Percentiles rank a stretch among this genome's conserved stretches.
Evolutionary conservation across 2,797 vertebrate species (phyloP).

Genomic region (Bovichtus variegatus): DNA sequence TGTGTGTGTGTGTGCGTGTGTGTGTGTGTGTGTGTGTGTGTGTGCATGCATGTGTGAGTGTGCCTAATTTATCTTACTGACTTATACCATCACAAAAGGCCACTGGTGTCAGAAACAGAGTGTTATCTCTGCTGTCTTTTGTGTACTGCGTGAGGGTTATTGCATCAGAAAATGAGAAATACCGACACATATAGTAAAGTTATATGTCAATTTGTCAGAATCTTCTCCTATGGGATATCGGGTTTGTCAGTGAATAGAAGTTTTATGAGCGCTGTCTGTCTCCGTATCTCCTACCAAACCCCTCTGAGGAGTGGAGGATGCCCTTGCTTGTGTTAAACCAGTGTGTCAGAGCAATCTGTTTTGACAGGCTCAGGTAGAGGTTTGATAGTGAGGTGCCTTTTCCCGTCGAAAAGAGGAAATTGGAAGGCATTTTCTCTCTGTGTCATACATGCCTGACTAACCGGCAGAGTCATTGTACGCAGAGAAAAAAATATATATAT

Average conservation of each 20-base stretch:
- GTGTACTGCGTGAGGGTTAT: constrained; percentile 50
- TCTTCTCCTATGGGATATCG: constrained; percentile 48
- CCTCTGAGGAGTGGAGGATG: constrained; percentile 64
- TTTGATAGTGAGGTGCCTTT: constrained; percentile 71
- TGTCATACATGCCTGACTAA: constrained; percentile 58
- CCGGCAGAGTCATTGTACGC: constrained; percentile 21
- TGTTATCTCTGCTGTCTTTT: constrained; percentile 41
- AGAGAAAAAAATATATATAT: background rate
- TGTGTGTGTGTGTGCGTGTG: background rate
- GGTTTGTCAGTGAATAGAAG: constrained; percentile 61
- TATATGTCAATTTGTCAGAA: constrained; percentile 72
- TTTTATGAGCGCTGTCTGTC: constrained; percentile 68
- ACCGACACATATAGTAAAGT: constrained; percentile 49
- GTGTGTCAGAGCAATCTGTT: constrained; percentile 70
- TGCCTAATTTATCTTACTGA: constrained; percentile 47
- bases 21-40: background rate
- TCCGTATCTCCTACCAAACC: constrained; percentile 54
- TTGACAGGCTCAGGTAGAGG: constrained; percentile 75
- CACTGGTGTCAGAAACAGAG: constrained; percentile 29
- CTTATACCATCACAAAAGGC: constrained; percentile 44
- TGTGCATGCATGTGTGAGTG: background rate
- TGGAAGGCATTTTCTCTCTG: constrained; percentile 68
- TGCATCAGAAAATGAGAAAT: constrained; percentile 66
- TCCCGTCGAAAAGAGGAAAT: constrained; percentile 54
- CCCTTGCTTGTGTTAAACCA: constrained; percentile 66